Evolutionary conservation across 2,797 vertebrate species (phyloP).

Genomic region (Mus minutoides): DNA sequence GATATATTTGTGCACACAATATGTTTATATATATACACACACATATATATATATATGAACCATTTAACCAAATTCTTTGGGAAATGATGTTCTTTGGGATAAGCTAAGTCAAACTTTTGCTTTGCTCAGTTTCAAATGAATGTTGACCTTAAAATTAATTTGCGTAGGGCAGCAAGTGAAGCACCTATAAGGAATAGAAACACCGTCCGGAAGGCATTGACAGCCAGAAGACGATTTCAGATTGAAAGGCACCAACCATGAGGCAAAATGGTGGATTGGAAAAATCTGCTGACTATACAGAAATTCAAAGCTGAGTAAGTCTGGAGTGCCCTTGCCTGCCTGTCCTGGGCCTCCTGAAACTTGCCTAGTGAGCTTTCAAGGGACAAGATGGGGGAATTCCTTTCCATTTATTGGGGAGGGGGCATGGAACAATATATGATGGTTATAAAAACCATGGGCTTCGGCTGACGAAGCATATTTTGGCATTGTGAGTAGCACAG

Average conservation of each 20-base stretch:
- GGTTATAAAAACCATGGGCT: neutral
- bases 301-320: neutral
- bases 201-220: neutral
- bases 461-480: neutral
- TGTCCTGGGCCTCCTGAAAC: neutral
- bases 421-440: neutral
- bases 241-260: neutral
- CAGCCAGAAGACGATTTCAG: neutral
- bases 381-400: neutral
- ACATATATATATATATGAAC: neutral
- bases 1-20: neutral
- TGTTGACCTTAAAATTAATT: neutral
- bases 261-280: neutral
- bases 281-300: neutral
- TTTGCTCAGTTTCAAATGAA: neutral
- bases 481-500: neutral
- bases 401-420: neutral
- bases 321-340: fast-evolving
- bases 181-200: neutral
- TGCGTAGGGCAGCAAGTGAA: neutral
- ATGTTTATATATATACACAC: too few species aligned
- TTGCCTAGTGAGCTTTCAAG: neutral
- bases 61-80: neutral
- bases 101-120: slow-evolving; percentile 17
- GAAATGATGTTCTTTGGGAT: neutral